Base-by-base conservation (phyloP, 1,140 invertebrate species). In the Calephelis nemesis region DNA sequence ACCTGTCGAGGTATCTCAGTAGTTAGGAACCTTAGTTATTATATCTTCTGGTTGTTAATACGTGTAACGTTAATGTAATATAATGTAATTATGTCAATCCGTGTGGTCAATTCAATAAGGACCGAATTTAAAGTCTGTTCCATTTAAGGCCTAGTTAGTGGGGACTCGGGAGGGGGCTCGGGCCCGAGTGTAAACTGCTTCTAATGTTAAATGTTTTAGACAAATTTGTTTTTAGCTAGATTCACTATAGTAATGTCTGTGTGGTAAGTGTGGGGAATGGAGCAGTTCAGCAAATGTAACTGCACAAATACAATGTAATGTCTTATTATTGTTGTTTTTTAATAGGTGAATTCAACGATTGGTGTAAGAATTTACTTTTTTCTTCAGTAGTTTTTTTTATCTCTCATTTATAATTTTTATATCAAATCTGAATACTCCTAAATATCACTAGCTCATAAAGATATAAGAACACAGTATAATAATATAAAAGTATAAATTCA, bases 41-140 rank as follows among this genome's bases (percentile, higher is more conserved):
- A 81, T 80, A 82, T 85, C 82, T 84, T 82, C 77, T 88, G 88
- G 88, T 91, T 90, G 87, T 88, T 91, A 77, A 90, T 81, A 78
- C 80, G 74, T 79, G 71, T 81, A 79, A 79, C 81, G 74, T 78
- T 75, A 66, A 76, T 75, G 64, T 77, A 78, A 79, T 74, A 74
- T 76, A 74, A 69, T 62, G 72, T 77, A 65, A 77, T 74, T 76
- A 77, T 84, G 85, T 88, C 82, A 86, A 87, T 88, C 69, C 69
- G 76, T 82, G 76, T 85, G 85, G 88, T 91, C 87, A 91, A 91
- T 91, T 91, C 88, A 71, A 60, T 81, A 78, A 74, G 77, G 82
- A 82, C 77, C 79, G 82, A 80, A 84, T 77, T 79, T 67, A 30
- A 50, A 71, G 50, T 67, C 65, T 68, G 63, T 73, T 70, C 52